Base-by-base conservation (phyloP, 2,888 invertebrate species). In the Adineta ricciae region DNA sequence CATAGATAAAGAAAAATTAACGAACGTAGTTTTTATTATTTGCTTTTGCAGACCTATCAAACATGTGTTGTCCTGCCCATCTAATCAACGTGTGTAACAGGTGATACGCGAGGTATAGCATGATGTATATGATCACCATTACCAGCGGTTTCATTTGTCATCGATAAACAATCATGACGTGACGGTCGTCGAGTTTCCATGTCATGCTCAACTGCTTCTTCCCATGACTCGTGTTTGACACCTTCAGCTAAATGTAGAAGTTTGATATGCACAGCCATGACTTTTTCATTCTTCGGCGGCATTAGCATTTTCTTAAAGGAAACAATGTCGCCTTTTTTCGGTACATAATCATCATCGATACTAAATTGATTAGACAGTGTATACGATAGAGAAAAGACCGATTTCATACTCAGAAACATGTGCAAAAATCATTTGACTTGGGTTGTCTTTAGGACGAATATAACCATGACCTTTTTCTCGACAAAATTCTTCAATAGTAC, bases 271-370 rank as follows among this genome's bases (percentile, higher is more conserved):
- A 95, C 94, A 14, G 96, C 96, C 92, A 96, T 95, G 82, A 87
- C 87, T 91, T 95, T 95, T 89, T 95, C 95, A 90, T 93, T 93
- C 90, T 95, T 95, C 2, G 96, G 95, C 83, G 96, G 96, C 88
- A 95, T 94, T 16, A 94, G 93, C 89, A 95, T 94, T 73, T 94
- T 91, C 86, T 94, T 93, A 91, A 93, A 96, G 87, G 93, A 93
- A 9, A 96, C 95, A 90, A 94, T 93, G 91, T 96, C 96, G 0
- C 95, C 95, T n/a, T 93, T 93, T 88, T 94, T 92, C 83, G 96
- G 96, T 36, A 95, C 94, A 91, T 93, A 95, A 90, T 96, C 96
- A 73, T 95, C 96, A 91, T 96, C 96, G 89, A 96, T 93, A 89
- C 91, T 91, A 88, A 94, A 94, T 90, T 73, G 88, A 88, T 87